Percentiles rank a stretch among this genome's conserved stretches.
Conservation (phyloP, 1,140 invertebrate species). For the Ostrea edulis region DNA sequence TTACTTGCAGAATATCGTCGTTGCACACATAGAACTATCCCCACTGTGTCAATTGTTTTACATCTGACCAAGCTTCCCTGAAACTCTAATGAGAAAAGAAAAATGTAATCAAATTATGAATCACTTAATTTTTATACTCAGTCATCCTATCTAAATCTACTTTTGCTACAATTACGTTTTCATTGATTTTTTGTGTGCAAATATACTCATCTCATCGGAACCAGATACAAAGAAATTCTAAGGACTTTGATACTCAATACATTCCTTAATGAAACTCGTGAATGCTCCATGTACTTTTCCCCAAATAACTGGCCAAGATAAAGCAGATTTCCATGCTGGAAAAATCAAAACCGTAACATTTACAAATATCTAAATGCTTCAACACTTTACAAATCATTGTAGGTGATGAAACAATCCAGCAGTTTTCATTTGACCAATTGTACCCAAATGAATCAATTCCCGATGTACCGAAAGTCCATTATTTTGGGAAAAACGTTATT, state of each 20-base stretch:
- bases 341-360: conserved; percentile 39
- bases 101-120: too few species aligned
- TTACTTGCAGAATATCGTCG: too few species aligned
- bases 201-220: too few species aligned
- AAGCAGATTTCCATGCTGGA: conserved; percentile 44
- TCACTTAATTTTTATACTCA: too few species aligned
- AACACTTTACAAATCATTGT: conserved; percentile 26
- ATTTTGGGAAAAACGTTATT: conserved; percentile 33
- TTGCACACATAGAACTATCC: too few species aligned
- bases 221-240: neutral
- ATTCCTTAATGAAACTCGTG: neutral
- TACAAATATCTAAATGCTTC: conserved; percentile 29
- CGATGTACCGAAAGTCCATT: conserved; percentile 28
- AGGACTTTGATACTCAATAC: neutral
- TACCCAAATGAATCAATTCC: conserved; percentile 23
- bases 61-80: too few species aligned
- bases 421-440: conserved; percentile 40
- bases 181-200: too few species aligned
- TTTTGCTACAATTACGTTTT: too few species aligned
- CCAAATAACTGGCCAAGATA: conserved; percentile 45
- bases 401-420: conserved; percentile 50
- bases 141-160: too few species aligned
- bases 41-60: too few species aligned
- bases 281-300: too few species aligned
- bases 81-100: too few species aligned